These are phyloP conservation scores for Gallinago nigripennis DNA, from an alignment of 2,797 vertebrate genomes.

Conservation along the genomic window DNA sequence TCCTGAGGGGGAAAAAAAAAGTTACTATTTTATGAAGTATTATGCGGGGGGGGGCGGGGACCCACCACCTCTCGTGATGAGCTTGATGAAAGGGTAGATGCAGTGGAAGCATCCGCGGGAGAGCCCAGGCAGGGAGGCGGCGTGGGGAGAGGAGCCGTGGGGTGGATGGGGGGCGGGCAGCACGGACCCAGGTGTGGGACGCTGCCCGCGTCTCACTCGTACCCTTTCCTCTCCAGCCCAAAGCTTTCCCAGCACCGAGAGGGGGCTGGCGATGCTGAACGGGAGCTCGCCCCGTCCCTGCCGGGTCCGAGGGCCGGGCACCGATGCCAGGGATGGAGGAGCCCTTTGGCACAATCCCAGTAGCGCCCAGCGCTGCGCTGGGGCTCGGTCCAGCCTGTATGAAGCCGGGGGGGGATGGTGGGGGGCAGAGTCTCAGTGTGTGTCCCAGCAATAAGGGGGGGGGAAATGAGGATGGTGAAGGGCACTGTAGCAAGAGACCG, in stretches of 20 bases:
- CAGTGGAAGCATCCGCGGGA: not conserved
- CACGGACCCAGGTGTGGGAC: rapidly evolving
- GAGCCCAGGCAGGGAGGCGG: not conserved
- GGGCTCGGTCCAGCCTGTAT: not conserved
- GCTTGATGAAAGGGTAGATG: not conserved
- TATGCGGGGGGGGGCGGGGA: not conserved
- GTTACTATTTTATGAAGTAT: not conserved
- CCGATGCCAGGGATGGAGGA: not conserved
- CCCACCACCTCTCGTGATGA: rapidly evolving
- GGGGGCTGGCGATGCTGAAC: rapidly evolving
- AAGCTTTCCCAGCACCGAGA: not conserved
- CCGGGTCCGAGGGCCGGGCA: not conserved
- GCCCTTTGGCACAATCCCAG: not conserved
- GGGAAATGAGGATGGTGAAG: not conserved
- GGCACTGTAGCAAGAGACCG: conserved; percentile 42
- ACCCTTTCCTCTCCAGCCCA: not conserved
- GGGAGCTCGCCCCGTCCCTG: not conserved
- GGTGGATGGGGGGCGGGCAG: not conserved
- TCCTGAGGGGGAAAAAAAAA: not conserved
- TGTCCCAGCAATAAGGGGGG: conserved; percentile 56
- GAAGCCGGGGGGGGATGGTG: not conserved
- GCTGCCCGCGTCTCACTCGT: not conserved
- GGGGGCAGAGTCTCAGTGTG: not conserved
- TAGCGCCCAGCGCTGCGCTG: not conserved
- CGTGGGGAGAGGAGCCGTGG: not conserved